A percentile compares a stretch with the other conserved stretches of the same genome.
Evolutionary conservation across 2,797 vertebrate genomes (phyloP).

Genomic region (Platyrinchus mystaceus): DNA sequence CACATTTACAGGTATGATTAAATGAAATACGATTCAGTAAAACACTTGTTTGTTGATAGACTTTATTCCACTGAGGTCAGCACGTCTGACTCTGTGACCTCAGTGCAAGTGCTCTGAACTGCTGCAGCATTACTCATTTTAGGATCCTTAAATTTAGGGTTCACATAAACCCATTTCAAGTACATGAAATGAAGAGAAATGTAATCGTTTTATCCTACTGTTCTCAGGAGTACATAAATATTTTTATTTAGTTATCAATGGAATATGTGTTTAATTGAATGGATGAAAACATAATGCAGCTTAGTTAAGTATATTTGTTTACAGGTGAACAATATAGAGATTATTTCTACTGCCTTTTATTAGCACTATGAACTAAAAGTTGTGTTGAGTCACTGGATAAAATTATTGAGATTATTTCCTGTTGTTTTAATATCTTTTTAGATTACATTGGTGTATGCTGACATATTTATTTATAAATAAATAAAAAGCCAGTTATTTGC

Average conservation of each 20-base stretch:
- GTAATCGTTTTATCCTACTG: neutral
- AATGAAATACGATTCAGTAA: neutral
- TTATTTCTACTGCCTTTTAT: neutral
- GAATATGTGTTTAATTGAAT: neutral
- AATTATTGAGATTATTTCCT: neutral
- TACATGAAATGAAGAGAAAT: accelerated
- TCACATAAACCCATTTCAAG: neutral
- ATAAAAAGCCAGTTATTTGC: neutral
- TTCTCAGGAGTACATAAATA: neutral
- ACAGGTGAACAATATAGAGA: neutral
- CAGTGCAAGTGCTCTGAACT: accelerated
- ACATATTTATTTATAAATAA: conserved; percentile 12
- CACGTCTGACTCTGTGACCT: neutral
- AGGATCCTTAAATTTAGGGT: neutral
- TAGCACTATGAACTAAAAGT: neutral
- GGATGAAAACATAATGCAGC: neutral
- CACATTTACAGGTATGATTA: neutral
- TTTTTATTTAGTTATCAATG: neutral
- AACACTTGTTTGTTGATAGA: neutral
- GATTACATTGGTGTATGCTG: neutral
- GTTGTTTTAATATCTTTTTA: neutral
- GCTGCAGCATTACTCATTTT: neutral
- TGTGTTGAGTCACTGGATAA: neutral
- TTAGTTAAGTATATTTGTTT: neutral
- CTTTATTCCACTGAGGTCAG: neutral